Evolutionary conservation across 1,140 invertebrate species (phyloP).

Genomic region (Pogonomyrmex barbatus): DNA sequence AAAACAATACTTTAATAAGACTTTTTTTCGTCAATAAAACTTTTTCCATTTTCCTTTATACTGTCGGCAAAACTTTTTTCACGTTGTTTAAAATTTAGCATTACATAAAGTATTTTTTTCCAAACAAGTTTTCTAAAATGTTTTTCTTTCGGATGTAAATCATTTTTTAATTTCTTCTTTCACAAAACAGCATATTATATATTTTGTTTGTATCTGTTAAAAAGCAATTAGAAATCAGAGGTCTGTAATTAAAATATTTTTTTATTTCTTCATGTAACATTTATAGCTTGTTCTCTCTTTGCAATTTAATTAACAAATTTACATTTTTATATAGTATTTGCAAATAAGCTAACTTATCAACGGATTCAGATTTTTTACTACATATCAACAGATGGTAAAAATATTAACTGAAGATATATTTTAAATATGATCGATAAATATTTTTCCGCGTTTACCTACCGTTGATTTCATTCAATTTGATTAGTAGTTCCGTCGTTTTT

Average conservation of each 20-base stretch:
- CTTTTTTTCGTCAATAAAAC: neutral
- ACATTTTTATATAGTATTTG: neutral
- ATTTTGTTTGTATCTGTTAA: neutral
- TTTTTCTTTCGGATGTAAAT: neutral
- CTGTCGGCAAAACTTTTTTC: neutral
- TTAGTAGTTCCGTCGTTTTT: neutral
- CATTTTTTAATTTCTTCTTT: neutral
- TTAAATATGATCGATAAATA: neutral
- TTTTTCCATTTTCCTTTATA: neutral
- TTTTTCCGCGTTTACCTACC: constrained; percentile 7
- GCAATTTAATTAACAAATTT: neutral
- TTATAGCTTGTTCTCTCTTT: neutral
- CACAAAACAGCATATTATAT: neutral
- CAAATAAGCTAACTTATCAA: neutral
- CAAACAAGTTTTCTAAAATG: neutral
- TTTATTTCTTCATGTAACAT: neutral
- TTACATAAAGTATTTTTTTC: neutral
- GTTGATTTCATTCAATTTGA: neutral
- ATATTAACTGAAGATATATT: constrained; percentile 16
- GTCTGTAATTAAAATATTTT: neutral
- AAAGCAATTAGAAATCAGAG: neutral
- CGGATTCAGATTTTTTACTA: neutral
- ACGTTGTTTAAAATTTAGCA: neutral
- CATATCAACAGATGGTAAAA: constrained; percentile 9
- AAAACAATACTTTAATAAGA: neutral